Base-by-base conservation (phyloP, 2,888 invertebrate species). In the Lacanobia wlatinum region DNA sequence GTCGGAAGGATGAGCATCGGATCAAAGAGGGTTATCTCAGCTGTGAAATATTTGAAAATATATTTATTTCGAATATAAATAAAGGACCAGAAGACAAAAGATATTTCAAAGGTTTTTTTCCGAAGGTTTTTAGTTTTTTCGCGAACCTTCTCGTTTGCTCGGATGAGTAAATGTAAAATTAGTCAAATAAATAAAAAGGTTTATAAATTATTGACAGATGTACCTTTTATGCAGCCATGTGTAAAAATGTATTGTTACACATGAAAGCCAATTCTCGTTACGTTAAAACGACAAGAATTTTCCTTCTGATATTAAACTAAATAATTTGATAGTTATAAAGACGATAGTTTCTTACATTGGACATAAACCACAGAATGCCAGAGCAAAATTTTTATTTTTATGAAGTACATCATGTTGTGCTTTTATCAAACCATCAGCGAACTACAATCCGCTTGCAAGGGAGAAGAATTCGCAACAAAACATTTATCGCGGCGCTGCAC, bases 401-500 rank as follows among this genome's bases (percentile, higher is more conserved):
- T 21, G 8, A 28, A n/a, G 8, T n/a, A 5, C 14, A 21, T 28
- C 12, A n/a, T 18, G 7, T 10, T 14, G 7, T 48, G 14, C 28
- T 34, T 61, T 43, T 50, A 52, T 16, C n/a, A 21, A 21, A 58
- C 8, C 10, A 61, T 56, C 43, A 60, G n/a, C 48, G 46, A 80
- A 67, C 73, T 60, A 58, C 60, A 70, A 70, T 63, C 58, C 21
- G 56, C 53, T 72, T 76, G 21, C 61, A 65, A 70, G 52, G 64
- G 53, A 56, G 48, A 80, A 74, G 50, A 61, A 80, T 76, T 72
- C 67, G 70, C 66, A 65, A 72, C 53, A 68, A 78, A 66, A 79
- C 74, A 83, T 72, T 76, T 79, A 79, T 73, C 76, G 76, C 53
- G 50, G 46, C 60, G 69, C 53, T 58, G 53, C 56, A 63, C 62